A percentile compares a stretch with the other conserved stretches of the same genome.
These are phyloP conservation scores for Apogon hyalosoma DNA, from an alignment of 2,797 vertebrate genomes.

Conservation along the genomic window DNA sequence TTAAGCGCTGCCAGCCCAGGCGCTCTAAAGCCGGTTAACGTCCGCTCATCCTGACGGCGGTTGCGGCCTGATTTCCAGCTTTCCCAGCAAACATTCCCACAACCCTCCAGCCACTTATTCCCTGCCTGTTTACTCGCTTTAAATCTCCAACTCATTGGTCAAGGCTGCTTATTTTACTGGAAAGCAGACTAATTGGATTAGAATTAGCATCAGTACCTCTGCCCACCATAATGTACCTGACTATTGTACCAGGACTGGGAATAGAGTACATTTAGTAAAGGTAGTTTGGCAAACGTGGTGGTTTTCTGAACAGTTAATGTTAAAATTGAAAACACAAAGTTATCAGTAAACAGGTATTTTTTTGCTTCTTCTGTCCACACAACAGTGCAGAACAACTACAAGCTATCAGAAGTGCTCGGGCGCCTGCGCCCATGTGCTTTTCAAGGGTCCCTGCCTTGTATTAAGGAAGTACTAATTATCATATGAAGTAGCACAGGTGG, in stretches of 20 bases:
- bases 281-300: not conserved
- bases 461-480: no score
- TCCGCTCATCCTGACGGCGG: constrained; percentile 66
- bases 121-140: constrained; percentile 26
- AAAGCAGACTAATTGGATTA: constrained; percentile 38
- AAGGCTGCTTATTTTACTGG: constrained; percentile 18
- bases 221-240: constrained; percentile 4
- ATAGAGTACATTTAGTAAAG: not conserved
- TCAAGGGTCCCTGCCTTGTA: no score
- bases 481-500: no score
- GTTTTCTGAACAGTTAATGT: not conserved
- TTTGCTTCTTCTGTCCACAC: no score
- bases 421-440: no score
- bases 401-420: no score
- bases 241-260: constrained; percentile 5
- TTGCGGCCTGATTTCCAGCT: constrained; percentile 36
- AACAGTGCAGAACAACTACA: no score
- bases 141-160: constrained; percentile 20
- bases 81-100: constrained; percentile 63
- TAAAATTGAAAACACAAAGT: not conserved
- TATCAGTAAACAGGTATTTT: no score
- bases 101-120: constrained; percentile 48
- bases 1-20: constrained; percentile 77
- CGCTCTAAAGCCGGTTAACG: constrained; percentile 79
- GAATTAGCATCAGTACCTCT: constrained; percentile 12